Conservation (phyloP, 2,113 vertebrate genomes). For the Montifringilla adamsi region DNA sequence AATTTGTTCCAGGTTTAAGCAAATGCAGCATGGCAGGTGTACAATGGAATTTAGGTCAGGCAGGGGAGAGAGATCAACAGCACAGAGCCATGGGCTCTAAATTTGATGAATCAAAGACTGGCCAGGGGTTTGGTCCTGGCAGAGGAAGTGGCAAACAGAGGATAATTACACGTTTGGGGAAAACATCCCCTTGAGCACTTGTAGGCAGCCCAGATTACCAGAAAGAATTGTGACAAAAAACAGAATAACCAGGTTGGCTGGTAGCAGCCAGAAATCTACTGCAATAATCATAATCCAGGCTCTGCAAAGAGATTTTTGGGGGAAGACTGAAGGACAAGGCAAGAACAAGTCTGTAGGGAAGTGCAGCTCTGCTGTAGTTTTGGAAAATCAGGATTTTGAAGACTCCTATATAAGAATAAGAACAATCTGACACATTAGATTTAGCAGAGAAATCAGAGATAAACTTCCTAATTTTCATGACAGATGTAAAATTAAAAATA, state of each 20-base stretch:
- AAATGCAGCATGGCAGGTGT: conserved; percentile 30
- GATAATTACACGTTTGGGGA: background rate
- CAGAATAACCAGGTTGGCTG: background rate
- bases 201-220: background rate
- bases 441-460: background rate
- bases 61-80: background rate
- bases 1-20: background rate
- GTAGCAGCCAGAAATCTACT: background rate
- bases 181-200: background rate
- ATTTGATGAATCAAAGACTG: background rate
- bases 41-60: conserved; percentile 50
- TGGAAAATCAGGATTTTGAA: background rate
- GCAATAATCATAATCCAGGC: background rate
- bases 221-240: background rate
- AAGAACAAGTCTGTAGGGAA: background rate
- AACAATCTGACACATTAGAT: background rate
- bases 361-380: background rate
- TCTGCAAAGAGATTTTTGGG: background rate
- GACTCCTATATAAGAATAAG: background rate
- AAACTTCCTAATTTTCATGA: background rate
- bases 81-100: background rate
- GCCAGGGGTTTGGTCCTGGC: background rate
- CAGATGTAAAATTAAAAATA: background rate
- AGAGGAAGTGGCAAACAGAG: background rate
- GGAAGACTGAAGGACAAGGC: background rate